Percentiles rank a stretch among this genome's conserved stretches.
Evolutionary conservation across 2,797 vertebrate species (phyloP).

Genomic region (Gadopsis bispinosus): DNA sequence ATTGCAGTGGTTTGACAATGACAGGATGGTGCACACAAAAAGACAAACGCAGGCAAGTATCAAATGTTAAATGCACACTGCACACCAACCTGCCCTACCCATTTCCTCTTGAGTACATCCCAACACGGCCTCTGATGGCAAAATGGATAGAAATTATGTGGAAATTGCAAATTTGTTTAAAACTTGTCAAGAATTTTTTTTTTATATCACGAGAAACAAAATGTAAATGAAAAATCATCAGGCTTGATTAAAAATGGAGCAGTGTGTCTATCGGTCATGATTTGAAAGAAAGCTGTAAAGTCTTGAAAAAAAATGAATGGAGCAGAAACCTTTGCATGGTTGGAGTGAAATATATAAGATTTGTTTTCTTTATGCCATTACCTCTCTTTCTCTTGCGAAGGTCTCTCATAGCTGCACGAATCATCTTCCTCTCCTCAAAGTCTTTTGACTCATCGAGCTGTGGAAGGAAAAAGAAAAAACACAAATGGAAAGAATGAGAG

Average conservation of each 20-base stretch:
- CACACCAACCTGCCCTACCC: conserved; percentile 79
- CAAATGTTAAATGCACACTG: conserved; percentile 59
- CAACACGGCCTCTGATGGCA: conserved; percentile 83
- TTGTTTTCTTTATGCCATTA: conserved; percentile 67
- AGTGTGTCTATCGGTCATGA: background rate
- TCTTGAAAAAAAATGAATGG: background rate
- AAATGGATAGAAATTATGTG: conserved; percentile 54
- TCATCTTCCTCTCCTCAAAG: conserved; percentile 95
- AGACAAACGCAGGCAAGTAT: conserved; percentile 63
- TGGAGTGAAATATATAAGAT: background rate
- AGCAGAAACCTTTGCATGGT: background rate
- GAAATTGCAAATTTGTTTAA: conserved; percentile 24
- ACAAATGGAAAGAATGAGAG: conserved; percentile 39
- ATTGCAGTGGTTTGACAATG: conserved; percentile 35
- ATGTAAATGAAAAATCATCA: background rate
- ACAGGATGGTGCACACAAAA: conserved; percentile 51
- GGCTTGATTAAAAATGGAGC: background rate
- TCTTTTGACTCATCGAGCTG: conserved; percentile 93
- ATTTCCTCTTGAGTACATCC: conserved; percentile 85
- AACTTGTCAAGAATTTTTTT: background rate
- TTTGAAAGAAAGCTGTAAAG: conserved; percentile 2
- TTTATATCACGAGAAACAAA: background rate
- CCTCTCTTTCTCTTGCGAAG: conserved; percentile 96
- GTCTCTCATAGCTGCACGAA: conserved; percentile 95
- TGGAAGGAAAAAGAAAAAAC: conserved; percentile 28